phyloP scores from a whole-genome alignment of 2,797 vertebrate species.

The Craterocephalus amniculus region DNA sequence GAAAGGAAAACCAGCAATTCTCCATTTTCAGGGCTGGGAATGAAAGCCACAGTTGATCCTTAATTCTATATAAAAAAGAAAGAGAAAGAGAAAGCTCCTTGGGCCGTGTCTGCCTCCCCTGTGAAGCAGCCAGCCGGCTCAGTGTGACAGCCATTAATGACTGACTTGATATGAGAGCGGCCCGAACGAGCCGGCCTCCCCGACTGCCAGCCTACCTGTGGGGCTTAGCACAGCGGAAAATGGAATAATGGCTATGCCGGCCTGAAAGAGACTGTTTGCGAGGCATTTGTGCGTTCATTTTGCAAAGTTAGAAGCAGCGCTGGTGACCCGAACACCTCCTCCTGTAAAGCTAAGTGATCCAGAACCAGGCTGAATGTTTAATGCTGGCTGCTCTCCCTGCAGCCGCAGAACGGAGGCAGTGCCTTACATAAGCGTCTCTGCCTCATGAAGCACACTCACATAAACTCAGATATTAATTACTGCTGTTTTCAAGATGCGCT shows the following conservation, averaged over 20 bases:
- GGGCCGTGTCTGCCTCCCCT: constrained; percentile 29
- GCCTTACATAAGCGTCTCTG: constrained; percentile 70
- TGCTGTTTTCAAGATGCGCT: constrained; percentile 61
- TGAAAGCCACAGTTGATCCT: constrained; percentile 35
- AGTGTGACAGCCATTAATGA: constrained; percentile 74
- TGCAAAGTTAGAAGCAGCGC: constrained; percentile 77
- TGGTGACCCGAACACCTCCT: constrained; percentile 70
- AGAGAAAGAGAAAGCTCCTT: constrained; percentile 21
- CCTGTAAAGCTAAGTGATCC: constrained; percentile 82
- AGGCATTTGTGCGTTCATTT: constrained; percentile 66
- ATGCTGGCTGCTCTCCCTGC: too few relatives aligned
- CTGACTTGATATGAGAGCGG: constrained; percentile 69
- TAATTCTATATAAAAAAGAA: constrained; percentile 32
- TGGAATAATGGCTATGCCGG: constrained; percentile 65
- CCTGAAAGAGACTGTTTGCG: constrained; percentile 66
- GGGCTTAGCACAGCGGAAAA: constrained; percentile 71
- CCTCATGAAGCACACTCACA: constrained; percentile 54
- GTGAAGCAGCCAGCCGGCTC: constrained; percentile 32
- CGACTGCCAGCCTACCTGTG: constrained; percentile 71
- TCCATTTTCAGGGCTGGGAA: constrained; percentile 27
- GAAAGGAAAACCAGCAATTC: constrained; percentile 30
- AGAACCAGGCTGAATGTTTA: too few relatives aligned
- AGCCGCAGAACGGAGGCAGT: constrained; percentile 69
- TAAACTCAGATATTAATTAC: constrained; percentile 82
- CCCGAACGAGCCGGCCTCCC: constrained; percentile 66